phyloP scores from a whole-genome alignment of 1,140 invertebrate species.

The Thaumatotibia leucotreta region DNA sequence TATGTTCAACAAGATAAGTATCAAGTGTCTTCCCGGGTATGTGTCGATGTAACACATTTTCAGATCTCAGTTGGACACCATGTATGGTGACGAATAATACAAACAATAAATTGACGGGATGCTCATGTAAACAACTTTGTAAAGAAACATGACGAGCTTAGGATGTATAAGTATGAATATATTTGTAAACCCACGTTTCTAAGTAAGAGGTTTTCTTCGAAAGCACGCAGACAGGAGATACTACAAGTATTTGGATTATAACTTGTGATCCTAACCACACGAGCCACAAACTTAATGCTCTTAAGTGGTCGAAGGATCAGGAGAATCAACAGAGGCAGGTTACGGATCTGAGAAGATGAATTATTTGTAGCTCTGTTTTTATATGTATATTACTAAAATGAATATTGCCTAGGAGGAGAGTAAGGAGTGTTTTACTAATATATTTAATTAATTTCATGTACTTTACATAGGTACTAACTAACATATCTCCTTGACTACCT shows the following conservation, averaged over 20 bases:
- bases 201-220: conserved; percentile 3
- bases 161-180: neutral
- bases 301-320: neutral
- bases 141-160: neutral
- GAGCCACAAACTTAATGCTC: neutral
- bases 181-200: neutral
- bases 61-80: neutral
- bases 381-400: no score
- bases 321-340: neutral
- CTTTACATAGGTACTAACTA: no score
- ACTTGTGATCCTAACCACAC: conserved; percentile 4
- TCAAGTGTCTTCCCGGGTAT: neutral
- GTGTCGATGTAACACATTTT: neutral
- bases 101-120: neutral
- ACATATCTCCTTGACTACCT: no score
- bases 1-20: neutral
- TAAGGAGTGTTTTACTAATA: no score
- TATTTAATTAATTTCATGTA: no score
- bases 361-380: no score
- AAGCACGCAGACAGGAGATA: neutral
- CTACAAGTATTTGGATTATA: conserved; percentile 6
- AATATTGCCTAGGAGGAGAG: no score
- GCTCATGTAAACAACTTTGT: neutral
- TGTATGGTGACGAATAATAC: neutral
- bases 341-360: neutral